Evolutionary conservation across 2,797 vertebrate species (phyloP), one percentile per base, ranked within the genome.

Genomic region (Choloepus didactylus): DNA sequence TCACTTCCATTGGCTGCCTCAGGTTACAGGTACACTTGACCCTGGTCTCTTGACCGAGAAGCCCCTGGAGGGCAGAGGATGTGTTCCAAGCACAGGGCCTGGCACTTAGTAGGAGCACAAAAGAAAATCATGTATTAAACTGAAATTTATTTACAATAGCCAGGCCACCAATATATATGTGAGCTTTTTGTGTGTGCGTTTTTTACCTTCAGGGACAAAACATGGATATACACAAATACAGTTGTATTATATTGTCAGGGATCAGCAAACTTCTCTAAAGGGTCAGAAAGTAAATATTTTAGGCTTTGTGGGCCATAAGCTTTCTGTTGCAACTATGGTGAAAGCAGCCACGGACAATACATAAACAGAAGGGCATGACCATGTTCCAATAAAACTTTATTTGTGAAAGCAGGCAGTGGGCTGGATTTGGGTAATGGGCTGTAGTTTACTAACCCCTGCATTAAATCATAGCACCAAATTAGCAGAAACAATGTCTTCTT

Each of bases 331-430:
- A 75, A 31, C 31, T 66, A 75, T n/a, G 35, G 60, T 35, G 66
- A 84, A 75, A 75, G 64, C 15, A 95, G n/a, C 23, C 89, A 76
- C 59, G 81, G 44, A 75, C 60, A 49, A 49, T 29, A 66, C 59
- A 69, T 76, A 93, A 91, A 88, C 35, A 85, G 91, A 89, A 62
- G 21, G 16, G 15, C 49, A 10, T 41, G 44, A n/a, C 6, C 73
- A 9, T 81, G 76, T 81, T 62, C n/a, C 67, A 94, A 85, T 93
- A 86, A 96, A 93, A 70, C 67, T 93, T 95, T 95, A 80, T 96
- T 93, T 96, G 87, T 82, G 87, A 92, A 92, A 94, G 41, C 27
- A 69, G 35, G n/a, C 70, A 91, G 54, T 89, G 44, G 41, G 23
- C n/a, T 88, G 64, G 59, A 80, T 93, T 84, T 84, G 69, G 21